Evolutionary conservation across 2,888 invertebrate genomes (phyloP), one percentile per base, ranked within the genome.

Genomic region (Tanytarsus gracilentus): DNA sequence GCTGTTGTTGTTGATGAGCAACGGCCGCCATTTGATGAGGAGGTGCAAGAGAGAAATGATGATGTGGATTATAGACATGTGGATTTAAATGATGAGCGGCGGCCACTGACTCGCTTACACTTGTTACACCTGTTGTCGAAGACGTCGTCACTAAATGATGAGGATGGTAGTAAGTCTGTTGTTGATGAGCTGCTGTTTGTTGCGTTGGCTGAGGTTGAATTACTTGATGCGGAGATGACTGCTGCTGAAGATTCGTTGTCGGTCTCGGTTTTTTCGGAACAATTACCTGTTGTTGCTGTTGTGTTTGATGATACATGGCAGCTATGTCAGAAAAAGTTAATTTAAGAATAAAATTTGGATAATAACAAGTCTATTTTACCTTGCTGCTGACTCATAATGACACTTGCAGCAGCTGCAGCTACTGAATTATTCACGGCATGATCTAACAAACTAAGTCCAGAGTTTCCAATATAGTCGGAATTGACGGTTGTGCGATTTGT

Each of bases 171-270:
- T 59, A 59, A n/a, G 58, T 59, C 29, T 59, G 58, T 14, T 59
- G 58, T 9, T 39, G 18, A 33, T 59, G 58, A 14, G 21, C 36
- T 11, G 58, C n/a, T 29, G 30, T 14, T 27, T 59, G 58, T 40
- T 59, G 58, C 1, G n/a, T 21, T 6, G 23, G 29, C 23, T 27
- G 58, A 3, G 48, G 9, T 56, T 63, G 64, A 68, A 75, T 76
- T 64, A 76, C 76, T 68, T 75, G 73, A 64, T 74, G 70, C 67
- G 73, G 76, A 70, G 73, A 74, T 69, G 72, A 72, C 75, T 74
- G 71, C 48, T 58, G 62, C 44, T 58, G 62, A 33, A 49, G n/a
- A 51, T 49, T 50, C 23, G 59, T 49, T 26, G 55, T 23, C 3
- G 39, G 25, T 33, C 59, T 21, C 8, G 36, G 49, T 16, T 59